Percentiles rank a stretch among this genome's conserved stretches.
phyloP scores from a whole-genome alignment of 64 coral and sea anemone genomes.

The Porites australiensis region DNA sequence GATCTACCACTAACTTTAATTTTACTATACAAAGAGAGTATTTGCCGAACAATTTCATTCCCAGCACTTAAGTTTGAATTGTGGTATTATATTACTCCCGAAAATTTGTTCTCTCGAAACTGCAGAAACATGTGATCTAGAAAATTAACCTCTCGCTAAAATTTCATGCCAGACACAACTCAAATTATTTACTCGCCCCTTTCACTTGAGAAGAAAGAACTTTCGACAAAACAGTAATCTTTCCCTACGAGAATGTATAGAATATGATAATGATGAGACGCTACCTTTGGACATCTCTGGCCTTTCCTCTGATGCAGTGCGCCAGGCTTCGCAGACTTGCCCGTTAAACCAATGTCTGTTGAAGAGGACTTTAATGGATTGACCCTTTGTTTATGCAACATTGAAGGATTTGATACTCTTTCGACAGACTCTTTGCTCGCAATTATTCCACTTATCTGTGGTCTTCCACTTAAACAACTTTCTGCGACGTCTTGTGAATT shows the following conservation, averaged over 20 bases:
- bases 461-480: not conserved
- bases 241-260: too few species aligned
- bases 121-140: not conserved
- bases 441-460: not conserved
- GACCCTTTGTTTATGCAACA: not conserved
- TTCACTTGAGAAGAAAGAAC: too few species aligned
- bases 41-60: too few species aligned
- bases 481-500: not conserved
- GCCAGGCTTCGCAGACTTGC: not conserved
- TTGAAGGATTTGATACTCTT: not conserved
- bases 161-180: too few species aligned
- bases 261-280: not conserved
- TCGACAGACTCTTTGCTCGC: conserved; percentile 9
- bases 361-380: not conserved
- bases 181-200: too few species aligned
- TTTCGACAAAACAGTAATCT: too few species aligned
- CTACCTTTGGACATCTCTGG: not conserved
- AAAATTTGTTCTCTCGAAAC: too few species aligned
- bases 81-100: too few species aligned
- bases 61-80: too few species aligned
- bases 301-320: not conserved
- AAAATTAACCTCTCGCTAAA: too few species aligned
- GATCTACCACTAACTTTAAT: too few species aligned
- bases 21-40: too few species aligned
- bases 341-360: not conserved